Percentiles rank a stretch among this genome's conserved stretches.
Evolutionary conservation across 92 coral and sea anemone species (phyloP).

Genomic region (Parazoanthus atlanticus): DNA sequence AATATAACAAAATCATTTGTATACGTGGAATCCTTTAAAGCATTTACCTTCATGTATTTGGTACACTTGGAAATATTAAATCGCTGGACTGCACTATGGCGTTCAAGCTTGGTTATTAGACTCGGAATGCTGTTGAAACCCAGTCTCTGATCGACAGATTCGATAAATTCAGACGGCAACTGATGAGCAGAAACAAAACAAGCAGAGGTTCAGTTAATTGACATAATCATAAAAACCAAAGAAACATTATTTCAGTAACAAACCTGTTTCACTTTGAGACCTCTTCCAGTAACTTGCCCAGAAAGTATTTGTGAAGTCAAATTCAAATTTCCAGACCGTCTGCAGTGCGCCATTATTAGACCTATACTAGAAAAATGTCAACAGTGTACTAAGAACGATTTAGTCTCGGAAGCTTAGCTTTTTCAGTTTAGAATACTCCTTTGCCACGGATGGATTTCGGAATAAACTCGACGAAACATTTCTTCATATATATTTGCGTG

Average conservation of each 20-base stretch:
- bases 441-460: constrained; percentile 19
- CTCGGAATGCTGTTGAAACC: constrained; percentile 76
- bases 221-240: background rate
- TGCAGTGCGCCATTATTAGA: constrained; percentile 62
- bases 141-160: constrained; percentile 81
- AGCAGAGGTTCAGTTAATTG: background rate
- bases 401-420: background rate
- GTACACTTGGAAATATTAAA: constrained; percentile 71
- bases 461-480: constrained; percentile 24
- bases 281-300: constrained; percentile 71
- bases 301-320: constrained; percentile 60
- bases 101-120: constrained; percentile 70
- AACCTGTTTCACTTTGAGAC: constrained; percentile 70
- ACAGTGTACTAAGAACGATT: background rate
- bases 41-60: constrained; percentile 59
- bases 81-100: constrained; percentile 62
- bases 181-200: constrained; percentile 29
- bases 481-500: constrained; percentile 49
- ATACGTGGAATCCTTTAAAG: background rate
- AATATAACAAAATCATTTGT: too few species aligned
- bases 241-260: constrained; percentile 36
- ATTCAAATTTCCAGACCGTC: constrained; percentile 57
- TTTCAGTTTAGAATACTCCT: constrained; percentile 6
- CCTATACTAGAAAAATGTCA: constrained; percentile 1
- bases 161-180: constrained; percentile 80